Evolutionary conservation across 2,888 invertebrate species (phyloP).

Genomic region (Melitaea athalia): DNA sequence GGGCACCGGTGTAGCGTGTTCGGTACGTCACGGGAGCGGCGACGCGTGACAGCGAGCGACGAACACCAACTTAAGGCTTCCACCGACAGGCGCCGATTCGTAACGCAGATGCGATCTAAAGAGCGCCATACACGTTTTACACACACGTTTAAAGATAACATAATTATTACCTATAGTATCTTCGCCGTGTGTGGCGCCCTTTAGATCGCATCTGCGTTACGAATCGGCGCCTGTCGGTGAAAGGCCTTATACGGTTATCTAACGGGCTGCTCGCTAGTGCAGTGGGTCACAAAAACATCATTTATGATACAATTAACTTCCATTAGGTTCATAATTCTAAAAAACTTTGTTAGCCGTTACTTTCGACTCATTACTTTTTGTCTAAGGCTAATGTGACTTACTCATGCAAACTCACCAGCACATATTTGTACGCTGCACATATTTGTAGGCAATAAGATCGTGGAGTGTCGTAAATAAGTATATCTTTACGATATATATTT

Average conservation of each 20-base stretch:
- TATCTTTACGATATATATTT: constrained; percentile 19
- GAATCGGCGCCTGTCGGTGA: too few species aligned
- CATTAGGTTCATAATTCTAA: neutral
- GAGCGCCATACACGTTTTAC: too few species aligned
- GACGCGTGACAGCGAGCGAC: constrained; percentile 28
- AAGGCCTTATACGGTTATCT: constrained; percentile 31
- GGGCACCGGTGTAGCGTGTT: constrained; percentile 8
- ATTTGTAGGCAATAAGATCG: neutral
- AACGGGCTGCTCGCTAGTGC: constrained; percentile 20
- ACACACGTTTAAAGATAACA: too few species aligned
- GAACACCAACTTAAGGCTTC: constrained; percentile 14
- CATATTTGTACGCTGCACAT: constrained; percentile 9
- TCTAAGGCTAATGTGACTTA: neutral
- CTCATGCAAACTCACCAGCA: neutral
- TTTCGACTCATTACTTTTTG: neutral
- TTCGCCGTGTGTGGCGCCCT: too few species aligned
- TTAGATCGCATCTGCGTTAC: too few species aligned
- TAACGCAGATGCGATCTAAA: too few species aligned
- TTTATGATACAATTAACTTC: constrained; percentile 1
- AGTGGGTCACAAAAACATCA: constrained; percentile 17
- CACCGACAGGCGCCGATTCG: too few species aligned
- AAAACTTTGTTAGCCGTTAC: neutral
- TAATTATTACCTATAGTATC: too few species aligned
- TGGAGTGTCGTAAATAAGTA: constrained; percentile 12
- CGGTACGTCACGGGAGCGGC: constrained; percentile 22